These are phyloP conservation scores for Drosophila busckii DNA, from an alignment of 1,140 invertebrate species.

Conservation along the genomic window DNA sequence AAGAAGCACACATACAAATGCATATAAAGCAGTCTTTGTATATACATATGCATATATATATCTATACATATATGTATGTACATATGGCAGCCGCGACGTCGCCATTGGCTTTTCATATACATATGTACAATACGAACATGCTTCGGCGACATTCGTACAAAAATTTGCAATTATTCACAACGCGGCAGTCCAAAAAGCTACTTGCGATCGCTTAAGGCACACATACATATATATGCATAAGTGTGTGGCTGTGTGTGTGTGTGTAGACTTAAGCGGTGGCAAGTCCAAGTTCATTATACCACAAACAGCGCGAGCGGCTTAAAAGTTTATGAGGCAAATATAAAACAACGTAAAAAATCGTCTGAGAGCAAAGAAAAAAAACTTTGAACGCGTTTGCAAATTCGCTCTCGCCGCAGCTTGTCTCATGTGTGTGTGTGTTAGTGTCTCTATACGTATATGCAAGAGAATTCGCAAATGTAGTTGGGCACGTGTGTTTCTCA, in stretches of 20 bases:
- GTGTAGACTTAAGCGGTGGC: constrained; percentile 24
- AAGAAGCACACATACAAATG: constrained; percentile 16
- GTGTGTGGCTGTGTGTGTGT: too few relatives aligned
- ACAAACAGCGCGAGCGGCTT: constrained; percentile 42
- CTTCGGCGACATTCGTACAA: constrained; percentile 55
- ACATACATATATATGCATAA: not conserved
- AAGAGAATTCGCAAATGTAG: constrained; percentile 68
- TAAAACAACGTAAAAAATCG: constrained; percentile 22
- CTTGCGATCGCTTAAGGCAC: constrained; percentile 46
- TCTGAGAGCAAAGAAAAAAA: constrained; percentile 32
- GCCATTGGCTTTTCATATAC: constrained; percentile 34
- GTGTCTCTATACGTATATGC: constrained; percentile 16
- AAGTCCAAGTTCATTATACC: constrained; percentile 52
- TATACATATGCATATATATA: constrained; percentile 15
- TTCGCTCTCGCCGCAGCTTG: constrained; percentile 21
- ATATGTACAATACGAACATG: constrained; percentile 14
- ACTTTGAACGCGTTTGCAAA: constrained; percentile 66
- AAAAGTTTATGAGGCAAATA: constrained; percentile 63
- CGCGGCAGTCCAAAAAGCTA: constrained; percentile 54
- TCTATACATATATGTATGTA: constrained; percentile 25
- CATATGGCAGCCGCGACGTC: constrained; percentile 24
- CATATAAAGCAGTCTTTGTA: constrained; percentile 38
- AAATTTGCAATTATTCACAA: constrained; percentile 72
- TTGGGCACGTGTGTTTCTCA: constrained; percentile 71
- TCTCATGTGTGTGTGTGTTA: constrained; percentile 3